Base-by-base conservation (phyloP, 2,888 invertebrate genomes). In the Oscheius myriophilus region DNA sequence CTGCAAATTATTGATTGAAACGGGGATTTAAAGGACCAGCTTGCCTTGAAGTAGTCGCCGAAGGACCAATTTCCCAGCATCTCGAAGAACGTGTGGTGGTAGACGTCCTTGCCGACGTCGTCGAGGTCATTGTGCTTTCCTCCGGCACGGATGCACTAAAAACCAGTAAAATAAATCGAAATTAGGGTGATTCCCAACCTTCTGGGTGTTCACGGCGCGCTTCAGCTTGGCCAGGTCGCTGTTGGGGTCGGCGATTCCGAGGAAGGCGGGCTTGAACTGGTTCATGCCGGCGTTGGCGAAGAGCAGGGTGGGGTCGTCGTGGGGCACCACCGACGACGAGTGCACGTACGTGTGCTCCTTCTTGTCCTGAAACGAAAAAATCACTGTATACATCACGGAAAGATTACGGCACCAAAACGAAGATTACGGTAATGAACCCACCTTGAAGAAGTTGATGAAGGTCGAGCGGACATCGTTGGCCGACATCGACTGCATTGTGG, bases 41-140 rank as follows among this genome's bases (percentile, higher is more conserved):
- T 16, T 83, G 91, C 91, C 89, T 98, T 98, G 88, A 98, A 99
- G 87, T 97, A 99, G 88, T 98, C 96, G n/a, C 97, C 97, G 89
- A 98, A 99, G 0, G 97, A 98, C 98, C 98, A 99, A 88, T 98
- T 99, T 9, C 98, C 98, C 90, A 99, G 91, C 98, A 99, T 99
- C 90, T 99, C 98, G 89, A 99, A 99, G 89, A 97, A 99, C 2
- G 98, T 99, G 86, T 99, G 98, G 90, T 99, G 98, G 86, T 98
- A 98, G 1, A 96, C 95, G 90, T 99, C 98, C 89, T 97, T 97
- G 42, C 98, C 98, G 12, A 98, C 98, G 90, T 98, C 98, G 89
- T 99, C 98, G 71, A 99, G 89, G 88, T 99, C 98, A 88, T 99
- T 99, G 88, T 99, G 98, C 89, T 99, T 99, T 61, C 98, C 98